Evolutionary conservation across 2,888 invertebrate genomes (phyloP).

Genomic region (Amphiduros pacificus): DNA sequence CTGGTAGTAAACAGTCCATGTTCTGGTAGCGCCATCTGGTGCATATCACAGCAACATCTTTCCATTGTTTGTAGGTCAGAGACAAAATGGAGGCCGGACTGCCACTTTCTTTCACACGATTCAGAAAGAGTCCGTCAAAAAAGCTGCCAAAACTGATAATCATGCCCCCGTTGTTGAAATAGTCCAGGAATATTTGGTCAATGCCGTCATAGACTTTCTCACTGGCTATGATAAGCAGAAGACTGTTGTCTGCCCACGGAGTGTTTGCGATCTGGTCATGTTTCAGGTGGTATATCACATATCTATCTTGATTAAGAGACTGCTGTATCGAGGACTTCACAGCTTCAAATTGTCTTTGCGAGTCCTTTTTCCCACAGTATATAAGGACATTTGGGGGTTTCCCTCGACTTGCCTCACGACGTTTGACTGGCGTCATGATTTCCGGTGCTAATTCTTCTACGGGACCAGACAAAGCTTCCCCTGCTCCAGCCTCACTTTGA

Average conservation of each 20-base stretch:
- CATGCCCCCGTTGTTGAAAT: constrained; percentile 38
- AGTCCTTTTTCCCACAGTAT: constrained; percentile 52
- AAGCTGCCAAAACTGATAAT: constrained; percentile 28
- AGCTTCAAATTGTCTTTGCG: constrained; percentile 41
- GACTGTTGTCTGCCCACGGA: constrained; percentile 54
- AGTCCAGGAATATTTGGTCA: constrained; percentile 38
- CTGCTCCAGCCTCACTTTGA: constrained; percentile 4
- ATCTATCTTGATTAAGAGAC: constrained; percentile 45
- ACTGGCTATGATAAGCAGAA: constrained; percentile 43
- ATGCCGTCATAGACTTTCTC: constrained; percentile 41
- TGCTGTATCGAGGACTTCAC: constrained; percentile 37
- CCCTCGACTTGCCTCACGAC: neutral
- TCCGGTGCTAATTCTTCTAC: constrained; percentile 25
- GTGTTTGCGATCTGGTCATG: constrained; percentile 41
- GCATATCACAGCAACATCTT: constrained; percentile 35
- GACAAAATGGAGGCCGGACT: constrained; percentile 30
- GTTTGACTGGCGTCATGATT: constrained; percentile 20
- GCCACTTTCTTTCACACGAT: constrained; percentile 8
- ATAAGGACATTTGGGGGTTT: constrained; percentile 58
- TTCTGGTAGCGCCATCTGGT: constrained; percentile 35
- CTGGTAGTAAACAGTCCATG: constrained; percentile 8
- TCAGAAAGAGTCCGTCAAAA: constrained; percentile 27
- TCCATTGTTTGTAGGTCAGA: constrained; percentile 35
- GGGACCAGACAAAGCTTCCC: constrained; percentile 21
- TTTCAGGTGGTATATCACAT: constrained; percentile 52